Evolutionary conservation across 2,113 vertebrate species (phyloP).

Genomic region (Amblyopsis rosae): DNA sequence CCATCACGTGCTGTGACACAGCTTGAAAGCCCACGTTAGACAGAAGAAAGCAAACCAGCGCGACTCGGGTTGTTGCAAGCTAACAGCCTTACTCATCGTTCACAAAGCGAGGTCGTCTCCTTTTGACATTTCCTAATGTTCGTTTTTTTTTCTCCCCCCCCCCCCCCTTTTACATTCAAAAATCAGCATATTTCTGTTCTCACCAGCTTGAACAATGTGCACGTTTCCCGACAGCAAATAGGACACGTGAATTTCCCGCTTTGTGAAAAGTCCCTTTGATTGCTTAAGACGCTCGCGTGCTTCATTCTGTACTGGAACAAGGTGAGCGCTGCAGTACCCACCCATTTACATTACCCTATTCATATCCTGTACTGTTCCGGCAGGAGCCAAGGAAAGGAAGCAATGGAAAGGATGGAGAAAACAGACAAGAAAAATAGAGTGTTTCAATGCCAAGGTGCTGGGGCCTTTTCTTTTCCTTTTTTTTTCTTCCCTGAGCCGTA

Average conservation of each 20-base stretch:
- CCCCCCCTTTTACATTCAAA: conserved; percentile 12
- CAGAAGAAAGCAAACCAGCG: neutral
- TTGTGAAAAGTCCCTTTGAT: conserved; percentile 57
- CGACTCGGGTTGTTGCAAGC: neutral
- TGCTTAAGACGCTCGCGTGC: conserved; percentile 49
- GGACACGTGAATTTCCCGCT: conserved; percentile 35
- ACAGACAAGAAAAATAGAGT: conserved; percentile 37
- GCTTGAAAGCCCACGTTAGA: neutral
- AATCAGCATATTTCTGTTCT: conserved; percentile 20
- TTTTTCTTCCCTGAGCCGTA: conserved; percentile 41
- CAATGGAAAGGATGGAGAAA: conserved; percentile 1
- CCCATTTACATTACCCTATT: conserved; percentile 67
- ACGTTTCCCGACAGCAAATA: conserved; percentile 31
- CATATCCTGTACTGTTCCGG: conserved; percentile 43
- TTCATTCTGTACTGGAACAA: conserved; percentile 47
- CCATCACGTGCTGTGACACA: conserved; percentile 4
- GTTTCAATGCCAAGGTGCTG: conserved; percentile 69
- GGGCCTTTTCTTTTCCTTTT: conserved; percentile 45
- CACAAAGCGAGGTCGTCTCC: conserved; percentile 22
- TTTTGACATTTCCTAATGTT: conserved; percentile 33
- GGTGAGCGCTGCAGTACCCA: conserved; percentile 41
- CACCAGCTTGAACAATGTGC: conserved; percentile 46
- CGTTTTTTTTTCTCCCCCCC: neutral
- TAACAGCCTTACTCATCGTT: neutral
- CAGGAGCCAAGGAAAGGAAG: conserved; percentile 10